A percentile compares a stretch with the other conserved stretches of the same genome.
These are phyloP conservation scores for Laspeyria flexula DNA, from an alignment of 2,888 invertebrate genomes.

Conservation along the genomic window DNA sequence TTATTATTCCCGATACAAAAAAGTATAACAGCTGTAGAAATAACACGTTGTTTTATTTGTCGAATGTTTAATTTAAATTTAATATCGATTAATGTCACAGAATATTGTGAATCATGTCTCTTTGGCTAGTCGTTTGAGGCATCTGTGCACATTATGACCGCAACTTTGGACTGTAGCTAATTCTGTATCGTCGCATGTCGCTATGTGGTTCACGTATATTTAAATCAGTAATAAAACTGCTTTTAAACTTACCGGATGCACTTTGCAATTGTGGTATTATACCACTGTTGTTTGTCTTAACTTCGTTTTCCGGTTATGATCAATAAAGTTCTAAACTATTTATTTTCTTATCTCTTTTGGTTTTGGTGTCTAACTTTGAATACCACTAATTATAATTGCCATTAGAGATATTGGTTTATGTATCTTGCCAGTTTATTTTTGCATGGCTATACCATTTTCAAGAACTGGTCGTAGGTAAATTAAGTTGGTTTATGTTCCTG, in stretches of 20 bases:
- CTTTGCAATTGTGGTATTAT: not conserved
- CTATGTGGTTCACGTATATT: constrained; percentile 6
- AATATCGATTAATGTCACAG: too few relatives aligned
- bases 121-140: not conserved
- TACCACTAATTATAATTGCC: too few relatives aligned
- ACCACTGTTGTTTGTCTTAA: not conserved
- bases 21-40: not conserved
- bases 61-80: too few relatives aligned
- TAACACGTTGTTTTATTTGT: not conserved
- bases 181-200: constrained; percentile 3
- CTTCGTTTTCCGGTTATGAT: not conserved
- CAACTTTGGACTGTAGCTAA: constrained; percentile 4
- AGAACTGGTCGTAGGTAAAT: too few relatives aligned
- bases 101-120: not conserved
- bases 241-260: not conserved
- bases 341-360: not conserved
- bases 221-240: constrained; percentile 4
- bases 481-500: too few relatives aligned
- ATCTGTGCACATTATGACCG: constrained; percentile 1
- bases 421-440: too few relatives aligned
- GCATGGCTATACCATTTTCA: too few relatives aligned
- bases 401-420: too few relatives aligned
- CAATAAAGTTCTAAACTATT: not conserved
- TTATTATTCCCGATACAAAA: not conserved
- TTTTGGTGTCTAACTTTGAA: too few relatives aligned